Evolutionary conservation across 1,140 invertebrate genomes (phyloP).

Genomic region (Brachystomella parvula): DNA sequence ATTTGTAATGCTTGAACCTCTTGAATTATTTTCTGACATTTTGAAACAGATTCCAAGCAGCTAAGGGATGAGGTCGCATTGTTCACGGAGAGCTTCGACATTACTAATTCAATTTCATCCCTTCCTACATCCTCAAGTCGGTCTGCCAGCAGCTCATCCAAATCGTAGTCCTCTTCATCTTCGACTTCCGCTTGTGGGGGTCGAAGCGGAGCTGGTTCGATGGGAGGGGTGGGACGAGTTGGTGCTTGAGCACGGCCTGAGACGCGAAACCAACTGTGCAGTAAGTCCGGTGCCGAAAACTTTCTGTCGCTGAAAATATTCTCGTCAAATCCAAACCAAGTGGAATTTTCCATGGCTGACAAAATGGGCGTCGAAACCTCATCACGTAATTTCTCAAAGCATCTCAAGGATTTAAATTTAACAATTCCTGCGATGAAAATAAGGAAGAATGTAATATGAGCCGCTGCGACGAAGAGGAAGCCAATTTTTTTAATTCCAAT

Average conservation of each 20-base stretch:
- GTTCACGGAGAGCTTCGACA: neutral
- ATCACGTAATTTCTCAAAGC: too few relatives aligned
- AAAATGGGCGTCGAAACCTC: too few relatives aligned
- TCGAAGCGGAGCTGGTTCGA: neutral
- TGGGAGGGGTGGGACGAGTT: neutral
- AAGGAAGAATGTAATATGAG: too few relatives aligned
- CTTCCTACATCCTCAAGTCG: conserved; percentile 24
- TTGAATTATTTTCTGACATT: neutral
- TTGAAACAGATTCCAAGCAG: neutral
- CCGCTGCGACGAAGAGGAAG: too few relatives aligned
- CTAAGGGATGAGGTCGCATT: neutral
- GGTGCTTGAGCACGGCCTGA: neutral
- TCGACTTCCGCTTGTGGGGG: conserved; percentile 10
- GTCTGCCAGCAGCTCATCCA: conserved; percentile 28
- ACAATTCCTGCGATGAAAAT: neutral
- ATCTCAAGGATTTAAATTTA: neutral
- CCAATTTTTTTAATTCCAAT: too few relatives aligned
- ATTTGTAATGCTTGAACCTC: neutral
- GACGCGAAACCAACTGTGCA: neutral
- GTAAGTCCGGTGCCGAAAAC: neutral
- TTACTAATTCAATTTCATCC: neutral
- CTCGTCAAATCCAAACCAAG: too few relatives aligned
- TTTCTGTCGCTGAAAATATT: neutral
- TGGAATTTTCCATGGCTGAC: too few relatives aligned
- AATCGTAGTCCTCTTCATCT: conserved; percentile 33